Base-by-base conservation (phyloP, 2,888 invertebrate genomes). In the Drosophila gaucha region DNA sequence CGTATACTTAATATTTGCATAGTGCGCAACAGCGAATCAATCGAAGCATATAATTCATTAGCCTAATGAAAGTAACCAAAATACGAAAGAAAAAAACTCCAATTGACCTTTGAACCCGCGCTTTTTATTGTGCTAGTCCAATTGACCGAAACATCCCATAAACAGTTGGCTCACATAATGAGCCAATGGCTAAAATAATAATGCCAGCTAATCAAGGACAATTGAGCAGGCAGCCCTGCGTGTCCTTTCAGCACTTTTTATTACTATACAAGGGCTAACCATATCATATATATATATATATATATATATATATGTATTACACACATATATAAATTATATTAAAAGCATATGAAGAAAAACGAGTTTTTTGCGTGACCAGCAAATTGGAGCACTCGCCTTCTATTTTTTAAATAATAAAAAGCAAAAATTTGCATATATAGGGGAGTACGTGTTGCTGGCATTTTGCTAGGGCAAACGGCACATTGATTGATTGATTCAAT, bases 331-430 rank as follows among this genome's bases (percentile, higher is more conserved):
- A n/a, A n/a, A n/a, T 82, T 80, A 43, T 86, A 83, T 79, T 59
- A 74, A 76, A 79, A 80, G 77, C 80, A 77, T 78, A 67, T 83
- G 86, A 74, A 79, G 67, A 78, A 69, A 83, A 82, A 86, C 74
- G 84, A 79, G 72, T 65, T 68, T 69, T 62, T 86, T 74, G 80
- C 80, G 86, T 82, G 80, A 83, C 86, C 65, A 67, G 58, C 66
- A 68, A 82, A 83, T 82, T 76, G 67, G 73, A 83, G 80, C 75
- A 72, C 57, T 57, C 56, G 66, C 62, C 59, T 60, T 77, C 67
- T 66, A 57, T 54, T 79, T 54, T 79, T 80, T 64, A 78, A 82
- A 80, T 68, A 80, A 73, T 73, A 64, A 44, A 18, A 44, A 26
- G 35, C 18, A 6, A 16, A 24, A 51, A 58, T 49, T 49, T 44